phyloP scores from a whole-genome alignment of 2,797 vertebrate genomes.

The Hippopotamyrus pictus region DNA sequence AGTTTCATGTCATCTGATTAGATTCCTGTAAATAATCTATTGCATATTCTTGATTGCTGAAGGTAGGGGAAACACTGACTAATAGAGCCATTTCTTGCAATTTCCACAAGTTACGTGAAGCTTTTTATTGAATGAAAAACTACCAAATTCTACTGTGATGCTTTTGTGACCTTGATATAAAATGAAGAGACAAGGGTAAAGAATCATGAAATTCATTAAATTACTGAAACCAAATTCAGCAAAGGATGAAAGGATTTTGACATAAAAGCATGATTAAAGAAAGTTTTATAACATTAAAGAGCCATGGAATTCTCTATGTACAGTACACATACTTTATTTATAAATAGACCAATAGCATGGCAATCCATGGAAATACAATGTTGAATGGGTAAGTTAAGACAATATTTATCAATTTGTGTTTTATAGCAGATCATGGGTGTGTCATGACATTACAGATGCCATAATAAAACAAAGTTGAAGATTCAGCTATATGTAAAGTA shows the following conservation, averaged over 20 bases:
- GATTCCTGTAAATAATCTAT: not conserved
- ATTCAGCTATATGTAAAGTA: not conserved
- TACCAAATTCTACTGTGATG: not conserved
- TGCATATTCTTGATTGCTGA: not conserved
- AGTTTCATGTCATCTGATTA: not conserved
- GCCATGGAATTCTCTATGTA: not conserved
- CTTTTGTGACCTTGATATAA: not conserved
- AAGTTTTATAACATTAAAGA: not conserved
- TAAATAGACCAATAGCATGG: constrained; percentile 8
- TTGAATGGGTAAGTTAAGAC: constrained; percentile 2
- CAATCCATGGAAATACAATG: constrained; percentile 5
- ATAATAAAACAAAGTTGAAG: not conserved
- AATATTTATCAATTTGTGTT: not conserved
- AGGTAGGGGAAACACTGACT: not conserved
- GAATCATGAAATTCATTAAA: not conserved
- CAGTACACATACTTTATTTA: constrained; percentile 14
- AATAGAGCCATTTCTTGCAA: not conserved
- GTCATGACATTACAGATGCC: constrained; percentile 3
- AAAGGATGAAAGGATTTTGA: not conserved
- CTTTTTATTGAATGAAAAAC: not conserved
- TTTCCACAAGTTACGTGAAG: not conserved
- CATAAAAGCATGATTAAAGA: not conserved
- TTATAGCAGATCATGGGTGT: constrained; percentile 11
- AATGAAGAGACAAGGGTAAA: not conserved
- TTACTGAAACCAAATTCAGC: not conserved